Conservation (phyloP, 2,888 invertebrate genomes). For the Lasius fuliginosus region DNA sequence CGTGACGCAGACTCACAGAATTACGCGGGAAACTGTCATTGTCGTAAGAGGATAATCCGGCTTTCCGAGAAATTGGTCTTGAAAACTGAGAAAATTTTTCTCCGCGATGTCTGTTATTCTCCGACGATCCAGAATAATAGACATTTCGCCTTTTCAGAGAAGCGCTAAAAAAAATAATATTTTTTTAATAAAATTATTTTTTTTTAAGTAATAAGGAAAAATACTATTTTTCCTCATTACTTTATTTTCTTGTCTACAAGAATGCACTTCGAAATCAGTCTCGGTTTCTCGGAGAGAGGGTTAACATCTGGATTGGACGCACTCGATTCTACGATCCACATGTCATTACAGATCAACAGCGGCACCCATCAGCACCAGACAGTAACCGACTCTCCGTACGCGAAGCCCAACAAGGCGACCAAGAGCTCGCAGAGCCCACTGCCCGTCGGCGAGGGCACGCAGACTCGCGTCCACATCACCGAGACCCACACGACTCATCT, state of each 20-base stretch:
- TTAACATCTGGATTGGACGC: background rate
- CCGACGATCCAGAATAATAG: background rate
- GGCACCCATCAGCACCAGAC: conserved; percentile 89
- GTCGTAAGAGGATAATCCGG: background rate
- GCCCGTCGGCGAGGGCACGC: conserved; percentile 84
- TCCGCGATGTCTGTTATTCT: background rate
- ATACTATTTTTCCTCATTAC: background rate
- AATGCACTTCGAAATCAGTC: background rate
- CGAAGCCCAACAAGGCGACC: conserved; percentile 89
- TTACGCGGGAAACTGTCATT: background rate
- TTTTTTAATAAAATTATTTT: background rate
- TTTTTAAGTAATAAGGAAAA: too few relatives aligned
- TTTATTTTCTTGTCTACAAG: background rate
- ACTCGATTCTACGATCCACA: conserved; percentile 1
- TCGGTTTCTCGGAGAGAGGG: background rate
- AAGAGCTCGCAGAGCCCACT: conserved; percentile 88
- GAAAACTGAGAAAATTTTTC: background rate
- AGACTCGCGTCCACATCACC: conserved; percentile 82
- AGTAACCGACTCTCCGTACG: conserved; percentile 91
- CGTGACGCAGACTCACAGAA: background rate
- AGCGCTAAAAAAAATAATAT: background rate
- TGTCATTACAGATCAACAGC: conserved; percentile 88
- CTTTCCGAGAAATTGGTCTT: conserved; percentile 24
- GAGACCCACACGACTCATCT: conserved; percentile 84
- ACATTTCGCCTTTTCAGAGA: background rate